phyloP scores from a whole-genome alignment of 2,797 vertebrate genomes.

The Myotis vivesi region DNA sequence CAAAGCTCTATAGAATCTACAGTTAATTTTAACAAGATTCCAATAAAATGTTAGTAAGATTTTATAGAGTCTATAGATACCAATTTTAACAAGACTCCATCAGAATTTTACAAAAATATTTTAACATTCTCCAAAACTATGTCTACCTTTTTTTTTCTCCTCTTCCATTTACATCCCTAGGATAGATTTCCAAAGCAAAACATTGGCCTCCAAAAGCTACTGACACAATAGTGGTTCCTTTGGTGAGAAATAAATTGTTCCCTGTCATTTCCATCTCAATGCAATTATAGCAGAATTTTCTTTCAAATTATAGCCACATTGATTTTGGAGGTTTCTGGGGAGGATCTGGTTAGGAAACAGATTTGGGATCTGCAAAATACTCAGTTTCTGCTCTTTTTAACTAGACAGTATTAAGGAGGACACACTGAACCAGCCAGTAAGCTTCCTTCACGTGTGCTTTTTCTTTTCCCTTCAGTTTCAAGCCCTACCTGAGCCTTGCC shows the following conservation, averaged over 20 bases:
- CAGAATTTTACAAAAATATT: background rate
- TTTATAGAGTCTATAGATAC: background rate
- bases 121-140: background rate
- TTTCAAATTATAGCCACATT: background rate
- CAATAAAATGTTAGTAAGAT: background rate
- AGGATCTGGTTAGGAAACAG: background rate
- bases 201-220: background rate
- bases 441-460: background rate
- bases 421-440: background rate
- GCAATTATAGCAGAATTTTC: background rate
- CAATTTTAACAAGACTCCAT: background rate
- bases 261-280: background rate
- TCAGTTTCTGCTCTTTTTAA: background rate
- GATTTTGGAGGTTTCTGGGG: background rate
- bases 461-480: background rate
- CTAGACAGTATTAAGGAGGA: background rate
- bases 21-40: background rate
- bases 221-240: background rate
- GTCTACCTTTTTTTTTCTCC: background rate
- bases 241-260: conserved; percentile 4
- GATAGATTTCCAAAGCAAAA: background rate
- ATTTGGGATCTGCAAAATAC: background rate
- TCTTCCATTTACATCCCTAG: background rate
- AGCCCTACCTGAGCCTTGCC: background rate
- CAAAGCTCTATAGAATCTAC: background rate